Evolutionary conservation across 2,888 invertebrate genomes (phyloP).

Genomic region (Patella pellucida): DNA sequence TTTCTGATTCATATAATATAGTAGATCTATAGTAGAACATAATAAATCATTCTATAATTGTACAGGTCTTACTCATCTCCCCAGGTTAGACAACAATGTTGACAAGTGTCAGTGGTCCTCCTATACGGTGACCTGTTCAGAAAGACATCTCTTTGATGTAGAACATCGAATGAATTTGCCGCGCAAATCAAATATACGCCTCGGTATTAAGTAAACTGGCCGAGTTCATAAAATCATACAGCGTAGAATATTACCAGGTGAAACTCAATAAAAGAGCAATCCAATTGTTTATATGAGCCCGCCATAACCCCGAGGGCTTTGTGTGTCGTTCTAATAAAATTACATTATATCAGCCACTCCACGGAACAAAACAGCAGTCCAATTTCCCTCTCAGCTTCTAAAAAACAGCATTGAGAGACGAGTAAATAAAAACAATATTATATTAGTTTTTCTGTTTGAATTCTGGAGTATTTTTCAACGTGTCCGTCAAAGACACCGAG

Average conservation of each 20-base stretch:
- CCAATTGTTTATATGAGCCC: neutral
- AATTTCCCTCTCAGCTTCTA: neutral
- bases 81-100: too few species aligned
- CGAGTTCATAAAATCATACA: slow-evolving; percentile 3
- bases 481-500: neutral
- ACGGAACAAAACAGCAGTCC: neutral
- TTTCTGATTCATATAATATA: neutral
- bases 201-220: neutral
- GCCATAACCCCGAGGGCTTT: neutral
- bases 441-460: neutral
- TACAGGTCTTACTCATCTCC: too few species aligned
- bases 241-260: neutral
- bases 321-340: neutral
- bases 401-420: neutral
- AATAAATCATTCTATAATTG: too few species aligned
- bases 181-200: neutral
- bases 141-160: neutral
- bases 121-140: neutral
- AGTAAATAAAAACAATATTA: slow-evolving; percentile 3
- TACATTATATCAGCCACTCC: neutral
- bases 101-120: neutral
- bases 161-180: neutral
- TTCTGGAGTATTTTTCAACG: slow-evolving; percentile 2
- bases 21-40: too few species aligned
- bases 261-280: slow-evolving; percentile 1